phyloP scores from a whole-genome alignment of 2,797 vertebrate genomes.

The Synanceia verrucosa region DNA sequence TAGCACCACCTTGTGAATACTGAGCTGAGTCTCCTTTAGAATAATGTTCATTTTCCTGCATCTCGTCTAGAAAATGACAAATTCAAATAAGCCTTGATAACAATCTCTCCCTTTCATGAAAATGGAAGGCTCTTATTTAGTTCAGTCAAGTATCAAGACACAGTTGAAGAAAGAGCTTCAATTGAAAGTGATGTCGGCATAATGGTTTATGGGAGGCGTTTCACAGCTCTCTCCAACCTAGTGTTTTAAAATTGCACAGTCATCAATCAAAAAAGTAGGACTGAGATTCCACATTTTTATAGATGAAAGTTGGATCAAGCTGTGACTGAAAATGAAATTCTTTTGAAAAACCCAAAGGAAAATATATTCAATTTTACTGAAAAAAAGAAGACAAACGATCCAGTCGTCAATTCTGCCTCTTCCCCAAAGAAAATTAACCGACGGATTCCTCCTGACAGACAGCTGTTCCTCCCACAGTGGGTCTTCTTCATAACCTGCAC shows the following conservation, averaged over 20 bases:
- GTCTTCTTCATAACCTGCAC: conserved; percentile 68
- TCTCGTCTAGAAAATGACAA: not conserved
- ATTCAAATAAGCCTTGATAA: not conserved
- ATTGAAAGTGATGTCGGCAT: not conserved
- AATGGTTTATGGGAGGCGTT: not conserved
- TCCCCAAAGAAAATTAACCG: conserved; percentile 83
- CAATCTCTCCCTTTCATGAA: not conserved
- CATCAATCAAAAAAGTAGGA: not conserved
- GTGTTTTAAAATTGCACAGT: not conserved
- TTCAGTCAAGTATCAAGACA: not conserved
- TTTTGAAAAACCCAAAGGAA: not conserved
- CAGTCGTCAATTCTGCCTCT: conserved; percentile 62
- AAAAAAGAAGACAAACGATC: conserved; percentile 34
- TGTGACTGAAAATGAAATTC: conserved; percentile 10
- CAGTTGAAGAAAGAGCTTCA: not conserved
- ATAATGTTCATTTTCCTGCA: not conserved
- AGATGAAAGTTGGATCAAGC: not conserved
- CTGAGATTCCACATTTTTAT: not conserved
- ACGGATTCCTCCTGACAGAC: conserved; percentile 81
- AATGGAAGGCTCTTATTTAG: not conserved
- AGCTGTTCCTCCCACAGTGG: conserved; percentile 80
- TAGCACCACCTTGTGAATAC: conserved; percentile 8
- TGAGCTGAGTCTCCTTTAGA: not conserved
- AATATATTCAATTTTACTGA: conserved; percentile 19
- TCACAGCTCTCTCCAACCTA: not conserved